phyloP scores from a whole-genome alignment of 2,113 vertebrate species.

The Trachemys scripta region DNA sequence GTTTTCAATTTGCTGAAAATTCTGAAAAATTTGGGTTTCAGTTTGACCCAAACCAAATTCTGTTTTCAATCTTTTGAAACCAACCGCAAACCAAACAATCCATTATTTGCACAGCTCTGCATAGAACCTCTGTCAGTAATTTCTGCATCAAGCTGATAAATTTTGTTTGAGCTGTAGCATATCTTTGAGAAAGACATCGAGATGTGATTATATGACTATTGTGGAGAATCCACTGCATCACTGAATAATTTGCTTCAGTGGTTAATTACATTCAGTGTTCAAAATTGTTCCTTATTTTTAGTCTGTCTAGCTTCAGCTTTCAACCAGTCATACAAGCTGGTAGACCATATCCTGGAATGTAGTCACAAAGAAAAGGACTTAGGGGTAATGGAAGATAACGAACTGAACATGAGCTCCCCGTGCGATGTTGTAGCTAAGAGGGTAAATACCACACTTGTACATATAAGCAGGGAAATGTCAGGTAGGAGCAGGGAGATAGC shows the following conservation, averaged over 20 bases:
- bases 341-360: neutral
- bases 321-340: neutral
- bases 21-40: too few relatives aligned
- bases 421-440: neutral
- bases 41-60: too few relatives aligned
- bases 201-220: neutral
- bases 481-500: neutral
- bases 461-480: neutral
- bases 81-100: too few relatives aligned
- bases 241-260: neutral
- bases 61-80: too few relatives aligned
- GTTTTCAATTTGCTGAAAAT: too few relatives aligned
- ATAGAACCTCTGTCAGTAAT: too few relatives aligned
- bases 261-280: neutral
- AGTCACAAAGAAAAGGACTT: neutral
- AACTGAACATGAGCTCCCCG: neutral
- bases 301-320: neutral
- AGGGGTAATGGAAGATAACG: neutral
- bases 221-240: neutral
- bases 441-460: fast-evolving
- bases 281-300: neutral
- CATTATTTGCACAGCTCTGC: neutral
- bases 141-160: too few relatives aligned
- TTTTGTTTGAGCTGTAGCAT: too few relatives aligned
- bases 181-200: too few relatives aligned